Evolutionary conservation across 1,140 invertebrate species (phyloP).

Genomic region (Drosophila lini): DNA sequence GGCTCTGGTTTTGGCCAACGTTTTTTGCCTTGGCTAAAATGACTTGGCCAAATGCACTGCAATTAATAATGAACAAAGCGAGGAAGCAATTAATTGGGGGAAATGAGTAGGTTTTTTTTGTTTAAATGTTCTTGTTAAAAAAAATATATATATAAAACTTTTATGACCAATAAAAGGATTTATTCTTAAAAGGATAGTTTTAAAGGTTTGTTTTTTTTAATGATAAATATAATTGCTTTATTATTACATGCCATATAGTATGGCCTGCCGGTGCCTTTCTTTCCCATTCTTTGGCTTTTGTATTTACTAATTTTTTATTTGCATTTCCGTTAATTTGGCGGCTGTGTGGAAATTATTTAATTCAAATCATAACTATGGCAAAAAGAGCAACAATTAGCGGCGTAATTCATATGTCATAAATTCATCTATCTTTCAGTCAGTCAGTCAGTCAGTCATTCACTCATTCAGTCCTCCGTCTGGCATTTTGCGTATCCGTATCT

Average conservation of each 20-base stretch:
- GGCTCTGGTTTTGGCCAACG: constrained; percentile 14
- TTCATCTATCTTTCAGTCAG: constrained; percentile 66
- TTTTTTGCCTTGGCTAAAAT: constrained; percentile 7
- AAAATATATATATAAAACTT: neutral
- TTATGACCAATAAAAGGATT: too few species aligned
- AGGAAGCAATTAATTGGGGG: neutral
- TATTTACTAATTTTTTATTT: constrained; percentile 10
- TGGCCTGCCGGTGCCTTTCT: neutral
- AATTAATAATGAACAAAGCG: constrained; percentile 9
- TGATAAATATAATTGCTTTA: too few species aligned
- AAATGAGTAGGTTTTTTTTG: neutral
- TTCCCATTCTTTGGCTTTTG: neutral
- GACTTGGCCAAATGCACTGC: constrained; percentile 16
- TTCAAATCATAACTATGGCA: constrained; percentile 56
- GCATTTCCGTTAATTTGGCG: constrained; percentile 72
- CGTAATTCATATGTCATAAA: constrained; percentile 81
- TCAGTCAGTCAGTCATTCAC: constrained; percentile 40
- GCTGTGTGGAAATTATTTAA: constrained; percentile 69
- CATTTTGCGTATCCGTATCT: constrained; percentile 25
- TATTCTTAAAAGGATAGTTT: too few species aligned
- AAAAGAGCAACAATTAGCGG: constrained; percentile 60
- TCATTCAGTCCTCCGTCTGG: constrained; percentile 15
- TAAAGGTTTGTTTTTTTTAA: too few species aligned
- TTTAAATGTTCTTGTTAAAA: neutral
- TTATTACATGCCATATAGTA: neutral